Conservation (phyloP, 2,888 invertebrate genomes). For the Tachina lurida region DNA sequence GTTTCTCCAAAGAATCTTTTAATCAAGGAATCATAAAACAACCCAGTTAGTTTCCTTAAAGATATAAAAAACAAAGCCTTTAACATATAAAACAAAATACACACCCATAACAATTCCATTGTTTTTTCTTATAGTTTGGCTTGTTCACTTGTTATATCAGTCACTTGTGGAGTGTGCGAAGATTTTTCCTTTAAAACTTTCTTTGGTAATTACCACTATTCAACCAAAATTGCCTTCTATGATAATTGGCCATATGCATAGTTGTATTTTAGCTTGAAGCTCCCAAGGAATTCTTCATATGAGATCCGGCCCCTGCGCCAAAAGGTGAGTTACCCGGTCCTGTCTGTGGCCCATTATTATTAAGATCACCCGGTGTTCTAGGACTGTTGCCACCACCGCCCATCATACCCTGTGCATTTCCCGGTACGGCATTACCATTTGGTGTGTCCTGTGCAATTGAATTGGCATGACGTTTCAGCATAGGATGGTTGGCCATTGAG, state of each 20-base stretch:
- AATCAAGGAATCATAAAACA: constrained; percentile 66
- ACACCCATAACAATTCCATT: constrained; percentile 36
- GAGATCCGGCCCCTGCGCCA: constrained; percentile 79
- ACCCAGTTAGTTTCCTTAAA: constrained; percentile 13
- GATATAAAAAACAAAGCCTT: constrained; percentile 48
- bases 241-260: constrained; percentile 76
- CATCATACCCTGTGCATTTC: constrained; percentile 75
- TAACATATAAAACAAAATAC: constrained; percentile 1
- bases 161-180: constrained; percentile 72
- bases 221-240: constrained; percentile 71
- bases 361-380: constrained; percentile 82
- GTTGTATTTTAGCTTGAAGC: constrained; percentile 83
- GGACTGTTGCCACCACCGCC: constrained; percentile 78
- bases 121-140: constrained; percentile 39
- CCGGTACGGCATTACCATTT: constrained; percentile 77
- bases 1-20: constrained; percentile 68
- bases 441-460: constrained; percentile 81
- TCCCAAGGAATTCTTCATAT: constrained; percentile 82
- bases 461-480: constrained; percentile 82
- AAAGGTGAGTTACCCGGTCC: constrained; percentile 80
- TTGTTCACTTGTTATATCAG: constrained; percentile 19
- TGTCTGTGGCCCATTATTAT: constrained; percentile 81
- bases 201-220: constrained; percentile 81
- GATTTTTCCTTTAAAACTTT: constrained; percentile 81
- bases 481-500: constrained; percentile 95